These are phyloP conservation scores for Nezara viridula DNA, from an alignment of 2,888 invertebrate genomes.

Conservation along the genomic window DNA sequence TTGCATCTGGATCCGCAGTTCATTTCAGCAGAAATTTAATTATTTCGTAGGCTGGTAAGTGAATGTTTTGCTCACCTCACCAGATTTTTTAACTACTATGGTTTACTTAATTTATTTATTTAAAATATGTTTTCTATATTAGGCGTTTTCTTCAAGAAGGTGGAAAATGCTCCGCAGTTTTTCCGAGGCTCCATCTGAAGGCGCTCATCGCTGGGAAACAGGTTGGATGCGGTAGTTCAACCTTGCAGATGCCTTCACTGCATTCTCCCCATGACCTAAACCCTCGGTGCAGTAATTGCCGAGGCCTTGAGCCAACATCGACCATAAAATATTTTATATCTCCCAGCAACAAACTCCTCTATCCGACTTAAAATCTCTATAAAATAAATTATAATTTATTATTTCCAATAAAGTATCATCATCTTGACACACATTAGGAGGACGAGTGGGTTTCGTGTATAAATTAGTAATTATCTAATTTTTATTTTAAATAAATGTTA, in stretches of 20 bases:
- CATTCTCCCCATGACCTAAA: conserved; percentile 19
- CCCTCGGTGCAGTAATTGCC: not conserved
- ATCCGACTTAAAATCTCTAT: not conserved
- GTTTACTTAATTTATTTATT: no score
- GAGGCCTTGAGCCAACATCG: not conserved
- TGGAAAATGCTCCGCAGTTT: not conserved
- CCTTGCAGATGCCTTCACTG: conserved; percentile 8
- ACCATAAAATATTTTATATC: conserved; percentile 27
- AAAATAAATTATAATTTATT: not conserved
- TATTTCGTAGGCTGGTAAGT: no score
- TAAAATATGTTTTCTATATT: no score
- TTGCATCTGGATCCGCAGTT: no score
- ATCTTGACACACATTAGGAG: not conserved
- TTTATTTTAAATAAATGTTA: no score
- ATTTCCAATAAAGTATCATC: not conserved
- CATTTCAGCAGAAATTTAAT: no score
- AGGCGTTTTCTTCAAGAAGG: not conserved
- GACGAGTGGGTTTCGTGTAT: not conserved
- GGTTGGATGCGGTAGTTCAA: not conserved
- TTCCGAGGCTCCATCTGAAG: not conserved
- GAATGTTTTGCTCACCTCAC: no score
- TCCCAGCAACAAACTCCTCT: not conserved
- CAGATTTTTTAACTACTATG: no score
- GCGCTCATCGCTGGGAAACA: not conserved
- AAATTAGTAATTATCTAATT: not conserved